Evolutionary conservation across 1,140 invertebrate genomes (phyloP), one percentile per base, ranked within the genome.

Genomic region (Saccostrea cuccullata): DNA sequence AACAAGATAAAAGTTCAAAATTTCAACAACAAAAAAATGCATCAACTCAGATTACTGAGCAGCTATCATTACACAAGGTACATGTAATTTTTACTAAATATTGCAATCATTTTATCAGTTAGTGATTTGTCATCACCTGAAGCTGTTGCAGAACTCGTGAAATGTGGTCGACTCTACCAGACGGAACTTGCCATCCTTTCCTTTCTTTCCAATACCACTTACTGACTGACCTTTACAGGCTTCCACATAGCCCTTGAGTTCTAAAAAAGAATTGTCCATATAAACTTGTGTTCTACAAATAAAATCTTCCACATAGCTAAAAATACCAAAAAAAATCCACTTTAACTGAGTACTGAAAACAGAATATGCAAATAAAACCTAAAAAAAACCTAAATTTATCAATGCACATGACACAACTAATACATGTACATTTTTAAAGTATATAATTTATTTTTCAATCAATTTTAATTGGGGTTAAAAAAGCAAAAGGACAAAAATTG

Each of bases 201-300:
- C 91, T 86, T 94, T 94, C 87, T 93, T 93, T 15, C 90, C 91
- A 30, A 94, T 91, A 2, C 92, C 91, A 47, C 92, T 92, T 13
- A 92, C 85, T 20, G 93, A 92, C 83, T 94, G 93, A 17, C 93
- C 93, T 56, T 90, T 86, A 85, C 92, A 92, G 20, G 93, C 91
- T 67, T 92, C 92, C 26, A 92, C 67, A 88, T 92, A 93, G 8
- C 89, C 88, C 13, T 87, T 77, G 12, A 92, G 77, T 26, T 92
- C 93, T 94, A 82, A 70, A 89, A 90, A n/a, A 86, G n/a, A 23
- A 26, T 47, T 9, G 1, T 17, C n/a, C 30, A 6, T 3, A 47
- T 47, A 47, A 47, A 6, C 11, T 87, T 67, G 12, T 91, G 77
- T 26, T 92, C 93, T 94, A 82, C 56, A 89, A 90, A n/a, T 86